These are phyloP conservation scores for Lipotes vexillifer DNA, from an alignment of 2,113 vertebrate genomes.

Conservation along the genomic window DNA sequence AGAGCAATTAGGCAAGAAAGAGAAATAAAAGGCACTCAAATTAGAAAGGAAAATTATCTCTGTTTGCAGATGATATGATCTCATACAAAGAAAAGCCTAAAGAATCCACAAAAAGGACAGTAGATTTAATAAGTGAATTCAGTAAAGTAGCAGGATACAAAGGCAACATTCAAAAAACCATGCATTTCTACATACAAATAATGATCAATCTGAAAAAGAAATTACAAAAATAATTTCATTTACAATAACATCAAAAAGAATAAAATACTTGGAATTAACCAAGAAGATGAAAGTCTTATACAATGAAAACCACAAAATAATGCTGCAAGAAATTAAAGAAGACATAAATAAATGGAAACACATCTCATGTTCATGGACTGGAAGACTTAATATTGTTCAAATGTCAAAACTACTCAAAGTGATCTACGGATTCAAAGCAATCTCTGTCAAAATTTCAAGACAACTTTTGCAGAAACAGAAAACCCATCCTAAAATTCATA, in stretches of 20 bases:
- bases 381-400: not conserved
- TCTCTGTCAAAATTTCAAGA: not conserved
- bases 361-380: not conserved
- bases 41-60: not conserved
- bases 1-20: not conserved
- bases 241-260: not conserved
- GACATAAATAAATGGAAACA: not conserved
- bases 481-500: not conserved
- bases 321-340: not conserved
- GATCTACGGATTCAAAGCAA: not conserved
- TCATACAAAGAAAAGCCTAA: not conserved
- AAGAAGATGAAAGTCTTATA: not conserved
- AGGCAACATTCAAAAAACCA: not conserved
- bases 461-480: not conserved
- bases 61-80: not conserved
- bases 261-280: not conserved
- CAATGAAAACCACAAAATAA: not conserved
- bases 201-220: not conserved
- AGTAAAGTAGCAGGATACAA: not conserved
- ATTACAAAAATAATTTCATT: conserved; percentile 8
- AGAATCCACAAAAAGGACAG: not conserved
- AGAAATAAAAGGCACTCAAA: not conserved
- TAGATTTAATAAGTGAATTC: not conserved
- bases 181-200: not conserved
- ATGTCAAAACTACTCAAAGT: not conserved